Evolutionary conservation across 1,140 invertebrate species (phyloP).

Genomic region (Nephotettix cincticeps): DNA sequence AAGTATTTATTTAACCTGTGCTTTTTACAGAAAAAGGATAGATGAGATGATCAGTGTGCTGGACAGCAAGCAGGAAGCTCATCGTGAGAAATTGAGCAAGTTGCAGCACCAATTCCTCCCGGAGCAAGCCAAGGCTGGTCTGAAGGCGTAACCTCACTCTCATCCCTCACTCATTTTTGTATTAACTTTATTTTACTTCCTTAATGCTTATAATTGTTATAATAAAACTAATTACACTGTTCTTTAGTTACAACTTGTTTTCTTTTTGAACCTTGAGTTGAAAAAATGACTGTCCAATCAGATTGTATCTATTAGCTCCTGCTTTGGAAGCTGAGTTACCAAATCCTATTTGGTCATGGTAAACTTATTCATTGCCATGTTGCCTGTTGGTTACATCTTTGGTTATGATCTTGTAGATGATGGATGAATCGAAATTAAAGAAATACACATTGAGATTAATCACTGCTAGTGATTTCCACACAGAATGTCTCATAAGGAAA

Average conservation of each 20-base stretch:
- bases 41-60: constrained; percentile 71
- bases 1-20: no score
- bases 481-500: no score
- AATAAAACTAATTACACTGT: not conserved
- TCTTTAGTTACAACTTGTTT: not conserved
- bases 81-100: constrained; percentile 73
- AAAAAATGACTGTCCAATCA: not conserved
- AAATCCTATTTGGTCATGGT: no score
- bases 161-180: not conserved
- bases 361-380: no score
- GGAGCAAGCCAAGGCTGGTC: constrained; percentile 36
- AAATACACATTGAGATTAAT: no score
- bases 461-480: no score
- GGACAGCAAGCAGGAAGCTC: constrained; percentile 78
- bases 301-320: not conserved
- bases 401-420: no score
- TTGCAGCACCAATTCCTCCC: constrained; percentile 79
- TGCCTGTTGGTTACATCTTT: no score
- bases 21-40: constrained; percentile 63
- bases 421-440: no score
- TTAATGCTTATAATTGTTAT: not conserved
- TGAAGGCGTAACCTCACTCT: constrained; percentile 15
- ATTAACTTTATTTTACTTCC: not conserved
- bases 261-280: not conserved
- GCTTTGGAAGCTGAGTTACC: no score